Conservation (phyloP, 2,113 vertebrate genomes). For the Sphaerodactylus townsendi region DNA sequence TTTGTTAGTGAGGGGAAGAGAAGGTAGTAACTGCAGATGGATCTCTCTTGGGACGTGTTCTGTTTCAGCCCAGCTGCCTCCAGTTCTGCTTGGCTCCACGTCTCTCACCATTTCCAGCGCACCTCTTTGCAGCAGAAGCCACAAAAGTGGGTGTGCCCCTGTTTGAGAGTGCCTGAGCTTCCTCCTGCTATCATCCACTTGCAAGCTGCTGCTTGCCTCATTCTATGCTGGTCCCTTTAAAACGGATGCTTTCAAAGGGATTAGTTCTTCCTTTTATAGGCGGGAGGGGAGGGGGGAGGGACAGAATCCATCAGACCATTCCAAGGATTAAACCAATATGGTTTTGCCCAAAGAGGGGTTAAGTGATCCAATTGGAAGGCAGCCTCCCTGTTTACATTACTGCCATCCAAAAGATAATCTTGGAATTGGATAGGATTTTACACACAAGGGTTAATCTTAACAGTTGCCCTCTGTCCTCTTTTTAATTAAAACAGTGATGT, state of each 20-base stretch:
- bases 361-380: background rate
- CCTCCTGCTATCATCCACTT: background rate
- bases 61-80: background rate
- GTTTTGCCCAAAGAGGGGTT: background rate
- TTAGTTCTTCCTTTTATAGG: background rate
- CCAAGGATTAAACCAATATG: constrained; percentile 2
- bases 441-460: background rate
- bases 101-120: background rate
- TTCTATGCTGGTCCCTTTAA: background rate
- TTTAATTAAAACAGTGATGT: background rate
- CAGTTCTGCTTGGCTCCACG: background rate
- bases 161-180: background rate
- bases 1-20: background rate
- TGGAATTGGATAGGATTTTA: background rate
- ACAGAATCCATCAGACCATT: background rate
- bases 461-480: background rate
- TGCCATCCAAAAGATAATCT: background rate
- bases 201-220: background rate
- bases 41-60: background rate
- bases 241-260: background rate
- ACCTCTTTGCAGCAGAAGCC: background rate
- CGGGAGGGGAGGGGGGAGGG: background rate
- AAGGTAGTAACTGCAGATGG: background rate
- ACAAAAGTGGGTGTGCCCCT: constrained; percentile 14
- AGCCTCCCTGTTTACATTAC: background rate